Evolutionary conservation across 2,113 vertebrate species (phyloP).

Genomic region (Hydrochoerus hydrochaeris): DNA sequence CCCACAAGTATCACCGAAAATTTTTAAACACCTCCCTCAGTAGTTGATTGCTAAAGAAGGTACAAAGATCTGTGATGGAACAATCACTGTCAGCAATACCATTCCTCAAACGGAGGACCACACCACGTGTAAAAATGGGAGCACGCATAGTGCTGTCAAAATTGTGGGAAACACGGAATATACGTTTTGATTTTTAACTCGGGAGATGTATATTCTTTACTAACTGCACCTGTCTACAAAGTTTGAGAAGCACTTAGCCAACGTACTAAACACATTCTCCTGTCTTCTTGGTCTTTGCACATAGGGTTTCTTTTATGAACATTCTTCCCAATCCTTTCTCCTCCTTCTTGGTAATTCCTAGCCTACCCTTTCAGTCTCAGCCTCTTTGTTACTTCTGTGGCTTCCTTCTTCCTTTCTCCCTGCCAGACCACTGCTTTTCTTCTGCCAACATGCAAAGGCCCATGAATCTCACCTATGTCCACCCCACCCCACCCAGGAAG

Average conservation of each 20-base stretch:
- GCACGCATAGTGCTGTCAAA: neutral
- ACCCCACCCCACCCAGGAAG: neutral
- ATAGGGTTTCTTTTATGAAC: neutral
- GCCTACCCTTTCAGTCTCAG: neutral
- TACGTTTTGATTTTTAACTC: neutral
- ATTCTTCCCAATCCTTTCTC: neutral
- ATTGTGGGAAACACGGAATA: neutral
- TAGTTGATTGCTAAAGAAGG: neutral
- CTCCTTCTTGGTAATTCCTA: neutral
- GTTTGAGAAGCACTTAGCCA: neutral
- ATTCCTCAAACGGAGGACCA: neutral
- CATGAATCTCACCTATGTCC: accelerated
- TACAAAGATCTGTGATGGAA: neutral
- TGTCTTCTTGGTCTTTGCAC: neutral
- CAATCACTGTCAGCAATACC: neutral
- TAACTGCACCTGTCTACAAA: neutral
- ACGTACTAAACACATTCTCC: neutral
- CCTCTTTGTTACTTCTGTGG: neutral
- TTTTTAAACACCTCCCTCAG: neutral
- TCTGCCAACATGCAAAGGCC: neutral
- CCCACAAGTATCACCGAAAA: neutral
- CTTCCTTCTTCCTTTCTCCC: neutral
- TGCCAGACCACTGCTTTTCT: neutral
- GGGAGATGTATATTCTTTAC: neutral
- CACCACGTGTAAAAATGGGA: neutral